These are phyloP conservation scores for Sarcophaga peregrina DNA, from an alignment of 1,140 invertebrate genomes.

Conservation along the genomic window DNA sequence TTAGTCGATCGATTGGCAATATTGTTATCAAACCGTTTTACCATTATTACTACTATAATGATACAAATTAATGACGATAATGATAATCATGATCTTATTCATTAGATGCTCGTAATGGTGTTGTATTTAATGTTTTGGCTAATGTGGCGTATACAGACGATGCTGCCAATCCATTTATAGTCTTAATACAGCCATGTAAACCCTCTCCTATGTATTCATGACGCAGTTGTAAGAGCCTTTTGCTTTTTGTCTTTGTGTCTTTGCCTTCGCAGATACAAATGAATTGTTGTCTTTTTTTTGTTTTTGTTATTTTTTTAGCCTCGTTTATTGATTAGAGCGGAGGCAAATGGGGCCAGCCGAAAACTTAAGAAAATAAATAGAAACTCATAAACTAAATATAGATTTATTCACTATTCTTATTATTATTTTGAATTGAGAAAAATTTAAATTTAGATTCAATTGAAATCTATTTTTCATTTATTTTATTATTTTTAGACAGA, in stretches of 20 bases:
- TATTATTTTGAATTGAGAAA: too few species aligned
- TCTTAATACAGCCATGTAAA: not conserved
- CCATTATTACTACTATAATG: too few species aligned
- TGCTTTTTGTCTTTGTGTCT: not conserved
- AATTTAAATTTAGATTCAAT: too few species aligned
- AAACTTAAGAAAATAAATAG: not conserved
- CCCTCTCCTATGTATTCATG: not conserved
- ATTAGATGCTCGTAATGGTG: slow-evolving; percentile 13
- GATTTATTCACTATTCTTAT: not conserved
- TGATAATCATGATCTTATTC: not conserved
- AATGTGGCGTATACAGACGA: slow-evolving; percentile 11
- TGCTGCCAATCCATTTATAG: slow-evolving; percentile 21
- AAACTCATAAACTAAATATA: slow-evolving; percentile 40
- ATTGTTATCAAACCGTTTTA: not conserved
- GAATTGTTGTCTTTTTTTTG: not conserved
- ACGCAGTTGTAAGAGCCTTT: slow-evolving; percentile 25
- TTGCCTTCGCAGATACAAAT: not conserved
- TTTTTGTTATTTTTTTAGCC: slow-evolving; percentile 30
- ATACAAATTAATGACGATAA: not conserved
- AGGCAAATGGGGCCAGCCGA: not conserved
- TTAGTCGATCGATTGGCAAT: not conserved
- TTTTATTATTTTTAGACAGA: too few species aligned
- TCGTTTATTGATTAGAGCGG: slow-evolving; percentile 12
- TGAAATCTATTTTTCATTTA: too few species aligned
- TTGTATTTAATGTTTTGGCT: slow-evolving; percentile 27